Percentiles rank a stretch among this genome's conserved stretches.
Conservation (phyloP, 2,888 invertebrate species). For the Octodonta nipae region DNA sequence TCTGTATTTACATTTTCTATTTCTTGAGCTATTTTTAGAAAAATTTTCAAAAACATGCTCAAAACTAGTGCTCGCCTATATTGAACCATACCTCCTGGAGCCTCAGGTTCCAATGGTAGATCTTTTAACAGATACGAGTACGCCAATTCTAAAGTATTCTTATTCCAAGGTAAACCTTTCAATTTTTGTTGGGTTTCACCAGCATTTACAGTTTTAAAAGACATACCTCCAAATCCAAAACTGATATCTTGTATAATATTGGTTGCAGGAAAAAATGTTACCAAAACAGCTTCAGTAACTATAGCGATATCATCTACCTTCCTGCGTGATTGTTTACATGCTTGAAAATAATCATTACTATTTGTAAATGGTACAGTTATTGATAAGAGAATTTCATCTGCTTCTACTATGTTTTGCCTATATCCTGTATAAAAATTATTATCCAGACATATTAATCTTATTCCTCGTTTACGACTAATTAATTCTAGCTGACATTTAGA, state of each 20-base stretch:
- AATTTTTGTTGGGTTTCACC: slow-evolving; percentile 44
- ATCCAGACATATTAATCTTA: slow-evolving; percentile 52
- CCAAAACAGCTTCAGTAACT: neutral
- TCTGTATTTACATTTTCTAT: slow-evolving; percentile 29
- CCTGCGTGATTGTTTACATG: slow-evolving; percentile 79
- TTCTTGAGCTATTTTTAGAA: slow-evolving; percentile 43
- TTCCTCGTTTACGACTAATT: slow-evolving; percentile 38
- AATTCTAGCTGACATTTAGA: slow-evolving; percentile 50
- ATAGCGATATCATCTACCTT: slow-evolving; percentile 77
- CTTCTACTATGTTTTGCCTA: slow-evolving; percentile 54
- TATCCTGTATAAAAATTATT: slow-evolving; percentile 69
- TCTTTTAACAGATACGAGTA: slow-evolving; percentile 55
- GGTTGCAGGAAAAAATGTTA: neutral
- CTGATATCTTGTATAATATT: neutral
- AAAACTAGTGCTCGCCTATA: slow-evolving; percentile 51
- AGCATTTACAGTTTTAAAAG: slow-evolving; percentile 66
- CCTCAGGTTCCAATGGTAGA: slow-evolving; percentile 53
- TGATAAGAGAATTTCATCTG: slow-evolving; percentile 62
- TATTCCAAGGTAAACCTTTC: slow-evolving; percentile 22
- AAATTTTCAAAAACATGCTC: slow-evolving; percentile 60
- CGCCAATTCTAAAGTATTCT: slow-evolving; percentile 36
- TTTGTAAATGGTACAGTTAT: slow-evolving; percentile 61
- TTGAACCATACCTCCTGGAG: slow-evolving; percentile 55
- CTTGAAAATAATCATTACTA: slow-evolving; percentile 56
- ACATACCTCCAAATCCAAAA: slow-evolving; percentile 82